A percentile compares a stretch with the other conserved stretches of the same genome.
These are phyloP conservation scores for Druceiella hillmani DNA, from an alignment of 2,888 invertebrate species.

Conservation along the genomic window DNA sequence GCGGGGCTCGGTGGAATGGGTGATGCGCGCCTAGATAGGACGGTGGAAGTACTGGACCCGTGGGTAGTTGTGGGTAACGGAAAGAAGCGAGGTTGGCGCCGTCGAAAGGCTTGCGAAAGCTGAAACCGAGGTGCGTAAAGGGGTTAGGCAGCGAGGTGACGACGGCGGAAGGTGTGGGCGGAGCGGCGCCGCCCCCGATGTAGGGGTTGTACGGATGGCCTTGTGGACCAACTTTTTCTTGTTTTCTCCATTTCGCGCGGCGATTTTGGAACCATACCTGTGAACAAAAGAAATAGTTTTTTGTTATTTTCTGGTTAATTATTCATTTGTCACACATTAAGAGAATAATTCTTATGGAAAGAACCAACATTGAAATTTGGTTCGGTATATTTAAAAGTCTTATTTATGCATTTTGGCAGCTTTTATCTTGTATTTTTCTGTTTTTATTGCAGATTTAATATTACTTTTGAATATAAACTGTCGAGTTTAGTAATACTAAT, in stretches of 20 bases:
- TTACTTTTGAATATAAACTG: no score
- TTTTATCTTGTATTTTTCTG: no score
- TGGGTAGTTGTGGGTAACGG: slow-evolving; percentile 58
- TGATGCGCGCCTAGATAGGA: slow-evolving; percentile 53
- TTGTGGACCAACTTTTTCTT: slow-evolving; percentile 88
- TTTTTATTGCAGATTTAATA: no score
- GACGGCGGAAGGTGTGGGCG: slow-evolving; percentile 61
- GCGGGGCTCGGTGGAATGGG: slow-evolving; percentile 56
- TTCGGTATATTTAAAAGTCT: no score
- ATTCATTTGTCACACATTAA: no score
- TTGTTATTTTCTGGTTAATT: no score
- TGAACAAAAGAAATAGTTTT: no score
- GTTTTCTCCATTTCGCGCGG: slow-evolving; percentile 89
- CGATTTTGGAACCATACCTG: slow-evolving; percentile 95
- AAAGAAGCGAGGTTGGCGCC: slow-evolving; percentile 62
- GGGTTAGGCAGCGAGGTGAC: slow-evolving; percentile 76
- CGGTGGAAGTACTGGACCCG: slow-evolving; percentile 46
- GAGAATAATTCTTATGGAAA: no score
- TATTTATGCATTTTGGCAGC: no score
- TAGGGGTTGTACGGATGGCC: slow-evolving; percentile 88
- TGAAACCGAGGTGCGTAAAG: slow-evolving; percentile 72
- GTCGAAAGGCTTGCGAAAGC: slow-evolving; percentile 69
- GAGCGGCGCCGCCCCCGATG: slow-evolving; percentile 58
- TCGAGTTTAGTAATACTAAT: no score
- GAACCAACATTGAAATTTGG: no score